Base-by-base conservation (phyloP, 2,113 vertebrate species). In the Trematomus loennbergii region DNA sequence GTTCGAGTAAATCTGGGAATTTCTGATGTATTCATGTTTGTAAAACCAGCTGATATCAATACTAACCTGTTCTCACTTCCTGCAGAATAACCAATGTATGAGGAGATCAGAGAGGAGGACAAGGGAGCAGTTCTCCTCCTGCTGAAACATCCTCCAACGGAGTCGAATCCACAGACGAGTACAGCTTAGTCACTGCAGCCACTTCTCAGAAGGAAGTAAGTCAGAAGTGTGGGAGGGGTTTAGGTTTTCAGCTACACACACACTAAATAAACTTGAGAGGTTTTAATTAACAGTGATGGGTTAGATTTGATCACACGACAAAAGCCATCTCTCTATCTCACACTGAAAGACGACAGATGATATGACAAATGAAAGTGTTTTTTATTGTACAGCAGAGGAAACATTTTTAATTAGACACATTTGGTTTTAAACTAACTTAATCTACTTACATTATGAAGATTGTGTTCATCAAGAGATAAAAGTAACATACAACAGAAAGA, bases 61-160 rank as follows among this genome's bases (percentile, higher is more conserved):
- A 7, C 18, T 5, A 25, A 49, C 1, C 8, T 17, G 20, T 69
- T 5, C 4, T 66, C 9, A 66, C 59, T 16, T 79, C 13, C 64
- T 62, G 78, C 76, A 85, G 83, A 1, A 0, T 1, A 16, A 29
- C 20, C 0, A 0, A 5, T 43, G 15, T 66, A 58, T 3, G 67
- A 82, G 33, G 83, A 73, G 2, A 20, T 62, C 3, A 15, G 49
- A 54, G 8, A 71, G 50, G 1, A 46, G 9, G 59, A 69, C 53
- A 0, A 58, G 0, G 0, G 4, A 22, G 22, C 18, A 15, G 62
- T 18, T 22, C 36, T 52, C 20, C 79, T 55, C 20, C 79, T 55
- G 18, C 5, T n/a, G 11, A 61, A 50, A 15, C 45, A 5, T 68
- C 36, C 17, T 12, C 58, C 17, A 0, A 62, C 5, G 2, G 4